phyloP scores from a whole-genome alignment of 1,140 invertebrate species.

The Trissolcus basalis region DNA sequence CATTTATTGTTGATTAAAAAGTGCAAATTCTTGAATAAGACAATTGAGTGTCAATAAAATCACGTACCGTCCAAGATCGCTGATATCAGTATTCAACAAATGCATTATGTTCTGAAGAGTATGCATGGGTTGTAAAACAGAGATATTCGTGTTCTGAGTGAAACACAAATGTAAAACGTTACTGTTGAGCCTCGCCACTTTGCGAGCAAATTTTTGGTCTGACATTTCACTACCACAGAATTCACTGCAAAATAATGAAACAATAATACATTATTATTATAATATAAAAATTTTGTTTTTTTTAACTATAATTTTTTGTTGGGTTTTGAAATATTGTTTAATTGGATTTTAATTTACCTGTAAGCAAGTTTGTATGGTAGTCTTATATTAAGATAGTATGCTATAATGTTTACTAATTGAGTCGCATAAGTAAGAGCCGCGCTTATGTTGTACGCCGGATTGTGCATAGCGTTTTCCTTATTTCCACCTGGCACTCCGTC shows the following conservation, averaged over 20 bases:
- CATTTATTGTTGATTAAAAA: conserved; percentile 11
- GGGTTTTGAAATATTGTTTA: too few relatives aligned
- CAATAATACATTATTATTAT: too few relatives aligned
- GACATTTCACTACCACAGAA: conserved; percentile 84
- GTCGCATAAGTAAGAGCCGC: conserved; percentile 88
- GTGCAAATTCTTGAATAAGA: too few relatives aligned
- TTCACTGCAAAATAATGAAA: conserved; percentile 78
- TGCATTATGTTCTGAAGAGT: conserved; percentile 85
- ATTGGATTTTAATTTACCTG: conserved; percentile 75
- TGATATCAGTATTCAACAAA: conserved; percentile 81
- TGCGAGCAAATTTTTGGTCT: conserved; percentile 83
- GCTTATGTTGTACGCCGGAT: conserved; percentile 84
- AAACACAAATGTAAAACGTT: conserved; percentile 90
- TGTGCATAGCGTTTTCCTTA: conserved; percentile 77
- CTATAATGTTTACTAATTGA: conserved; percentile 87
- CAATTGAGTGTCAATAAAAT: too few relatives aligned
- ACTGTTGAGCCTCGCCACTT: conserved; percentile 86
- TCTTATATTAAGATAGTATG: conserved; percentile 85
- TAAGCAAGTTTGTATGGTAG: conserved; percentile 86
- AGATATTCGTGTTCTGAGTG: conserved; percentile 83
- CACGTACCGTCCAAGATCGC: conserved; percentile 82
- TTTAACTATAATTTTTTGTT: too few relatives aligned
- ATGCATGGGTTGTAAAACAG: conserved; percentile 80
- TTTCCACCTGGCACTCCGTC: conserved; percentile 79
- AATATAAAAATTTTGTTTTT: too few relatives aligned